phyloP scores from a whole-genome alignment of 1,140 invertebrate species.

The Eriocheir sinensis region DNA sequence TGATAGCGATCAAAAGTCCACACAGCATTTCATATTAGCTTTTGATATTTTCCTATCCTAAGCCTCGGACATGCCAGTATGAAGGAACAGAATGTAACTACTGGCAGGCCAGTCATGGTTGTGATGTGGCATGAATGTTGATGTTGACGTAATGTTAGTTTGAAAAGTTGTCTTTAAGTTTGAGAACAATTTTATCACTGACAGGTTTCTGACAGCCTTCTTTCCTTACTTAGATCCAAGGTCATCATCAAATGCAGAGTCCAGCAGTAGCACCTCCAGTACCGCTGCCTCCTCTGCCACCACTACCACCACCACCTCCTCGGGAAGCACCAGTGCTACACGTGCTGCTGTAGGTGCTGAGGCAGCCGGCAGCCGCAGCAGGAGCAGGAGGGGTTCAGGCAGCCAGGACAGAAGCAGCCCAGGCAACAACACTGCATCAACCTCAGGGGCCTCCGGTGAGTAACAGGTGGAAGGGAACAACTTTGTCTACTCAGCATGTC shows the following conservation, averaged over 20 bases:
- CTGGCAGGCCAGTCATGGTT: too few species aligned
- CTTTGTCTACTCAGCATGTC: too few species aligned
- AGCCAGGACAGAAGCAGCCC: not conserved
- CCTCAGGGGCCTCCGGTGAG: conserved; percentile 34
- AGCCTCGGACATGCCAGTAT: too few species aligned
- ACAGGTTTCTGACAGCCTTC: too few species aligned
- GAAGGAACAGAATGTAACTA: too few species aligned
- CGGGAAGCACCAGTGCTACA: not conserved
- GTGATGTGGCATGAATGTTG: too few species aligned
- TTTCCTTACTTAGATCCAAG: not conserved
- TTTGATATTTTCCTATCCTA: too few species aligned
- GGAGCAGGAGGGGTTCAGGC: conserved; percentile 49
- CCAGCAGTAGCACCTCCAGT: not conserved
- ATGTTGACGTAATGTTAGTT: not conserved
- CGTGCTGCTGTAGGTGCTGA: not conserved
- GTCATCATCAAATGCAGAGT: not conserved
- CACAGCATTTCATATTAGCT: too few species aligned
- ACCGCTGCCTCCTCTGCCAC: not conserved
- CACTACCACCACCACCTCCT: not conserved
- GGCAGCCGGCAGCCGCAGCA: conserved; percentile 1
- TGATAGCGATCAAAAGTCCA: too few species aligned
- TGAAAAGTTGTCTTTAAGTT: not conserved
- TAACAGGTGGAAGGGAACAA: not conserved
- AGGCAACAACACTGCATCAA: not conserved
- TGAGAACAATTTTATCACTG: not conserved